Evolutionary conservation across 2,797 vertebrate genomes (phyloP).

Genomic region (Antrozous pallidus): DNA sequence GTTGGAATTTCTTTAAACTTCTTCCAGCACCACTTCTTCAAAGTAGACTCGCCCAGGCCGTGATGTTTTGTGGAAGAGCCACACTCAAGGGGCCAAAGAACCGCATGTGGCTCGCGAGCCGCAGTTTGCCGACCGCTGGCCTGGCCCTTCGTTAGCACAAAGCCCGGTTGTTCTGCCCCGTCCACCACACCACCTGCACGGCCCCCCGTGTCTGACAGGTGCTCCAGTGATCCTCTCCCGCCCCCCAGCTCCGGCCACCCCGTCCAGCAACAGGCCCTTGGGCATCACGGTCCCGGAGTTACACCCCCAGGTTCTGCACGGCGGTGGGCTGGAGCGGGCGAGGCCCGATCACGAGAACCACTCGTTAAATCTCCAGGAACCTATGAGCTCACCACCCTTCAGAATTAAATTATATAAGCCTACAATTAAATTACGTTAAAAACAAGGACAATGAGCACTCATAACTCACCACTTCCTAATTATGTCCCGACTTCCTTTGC

Average conservation of each 20-base stretch:
- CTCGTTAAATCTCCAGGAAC: neutral
- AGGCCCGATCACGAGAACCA: neutral
- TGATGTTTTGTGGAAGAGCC: too few species aligned
- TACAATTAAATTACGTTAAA: conserved; percentile 14
- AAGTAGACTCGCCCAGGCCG: too few species aligned
- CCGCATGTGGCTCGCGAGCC: too few species aligned
- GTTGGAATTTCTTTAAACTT: too few species aligned
- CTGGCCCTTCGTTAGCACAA: neutral
- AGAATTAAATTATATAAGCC: conserved; percentile 7
- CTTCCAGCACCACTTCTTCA: too few species aligned
- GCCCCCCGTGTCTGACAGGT: neutral
- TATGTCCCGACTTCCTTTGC: neutral
- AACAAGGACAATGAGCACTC: neutral
- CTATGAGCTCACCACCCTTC: neutral
- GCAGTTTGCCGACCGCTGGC: too few species aligned
- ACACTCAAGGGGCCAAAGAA: too few species aligned
- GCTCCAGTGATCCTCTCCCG: neutral
- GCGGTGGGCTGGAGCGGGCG: neutral
- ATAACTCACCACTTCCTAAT: conserved; percentile 12
- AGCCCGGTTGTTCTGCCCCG: accelerated
- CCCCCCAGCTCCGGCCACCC: neutral
- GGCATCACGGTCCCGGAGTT: neutral
- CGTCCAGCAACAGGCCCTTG: neutral
- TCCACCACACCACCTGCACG: neutral
- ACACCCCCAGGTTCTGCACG: neutral